phyloP scores from a whole-genome alignment of 2,797 vertebrate genomes.

The Scolopax bukidnonensis region DNA sequence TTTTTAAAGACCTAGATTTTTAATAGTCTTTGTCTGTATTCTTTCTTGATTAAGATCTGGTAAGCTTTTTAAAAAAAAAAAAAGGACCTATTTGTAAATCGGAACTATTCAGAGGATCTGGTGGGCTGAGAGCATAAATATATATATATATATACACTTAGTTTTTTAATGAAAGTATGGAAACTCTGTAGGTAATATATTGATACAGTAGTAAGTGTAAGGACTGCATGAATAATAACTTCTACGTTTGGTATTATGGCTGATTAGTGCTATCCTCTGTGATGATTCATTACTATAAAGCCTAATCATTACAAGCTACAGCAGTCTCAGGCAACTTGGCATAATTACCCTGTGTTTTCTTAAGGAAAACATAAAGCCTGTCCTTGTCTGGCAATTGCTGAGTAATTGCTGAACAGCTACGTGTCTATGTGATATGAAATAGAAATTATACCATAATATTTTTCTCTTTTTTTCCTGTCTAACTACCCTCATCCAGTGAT shows the following conservation, averaged over 20 bases:
- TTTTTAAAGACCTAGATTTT: background rate
- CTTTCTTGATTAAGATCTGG: background rate
- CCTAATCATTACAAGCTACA: background rate
- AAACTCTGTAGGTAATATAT: background rate
- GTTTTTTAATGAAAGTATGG: background rate
- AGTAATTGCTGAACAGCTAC: constrained; percentile 11
- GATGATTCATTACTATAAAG: constrained; percentile 12
- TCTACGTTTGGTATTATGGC: background rate
- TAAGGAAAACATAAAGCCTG: constrained; percentile 40
- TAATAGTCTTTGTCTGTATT: background rate
- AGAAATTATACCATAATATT: background rate
- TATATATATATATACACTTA: too few species aligned
- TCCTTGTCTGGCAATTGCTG: constrained; percentile 4
- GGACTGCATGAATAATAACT: background rate
- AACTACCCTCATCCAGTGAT: background rate
- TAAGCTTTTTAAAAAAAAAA: background rate
- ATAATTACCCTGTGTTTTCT: constrained; percentile 26
- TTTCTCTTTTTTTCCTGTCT: background rate
- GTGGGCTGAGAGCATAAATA: background rate
- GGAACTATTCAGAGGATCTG: background rate
- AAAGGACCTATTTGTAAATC: background rate
- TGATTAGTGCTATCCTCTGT: background rate
- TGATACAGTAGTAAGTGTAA: background rate
- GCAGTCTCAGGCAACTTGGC: background rate
- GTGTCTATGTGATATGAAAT: constrained; percentile 1